Conservation (phyloP, 2,113 vertebrate species). For the Perca flavescens region DNA sequence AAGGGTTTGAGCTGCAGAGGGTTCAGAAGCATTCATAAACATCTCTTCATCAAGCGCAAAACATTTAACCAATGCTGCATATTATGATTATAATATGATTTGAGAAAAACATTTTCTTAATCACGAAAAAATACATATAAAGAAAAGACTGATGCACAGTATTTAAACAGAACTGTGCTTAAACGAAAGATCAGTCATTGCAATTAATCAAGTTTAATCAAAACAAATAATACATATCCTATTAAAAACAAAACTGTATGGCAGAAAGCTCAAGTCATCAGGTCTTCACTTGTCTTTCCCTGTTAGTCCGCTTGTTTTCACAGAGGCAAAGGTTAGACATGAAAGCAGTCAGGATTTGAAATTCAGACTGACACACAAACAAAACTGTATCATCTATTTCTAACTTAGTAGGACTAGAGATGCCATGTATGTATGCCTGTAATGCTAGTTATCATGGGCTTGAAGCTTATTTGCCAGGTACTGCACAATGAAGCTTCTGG, state of each 20-base stretch:
- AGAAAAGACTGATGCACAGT: conserved; percentile 12
- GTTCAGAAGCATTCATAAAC: conserved; percentile 59
- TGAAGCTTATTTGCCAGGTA: no score
- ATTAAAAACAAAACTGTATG: conserved; percentile 2
- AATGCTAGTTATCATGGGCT: not conserved
- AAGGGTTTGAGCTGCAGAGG: conserved; percentile 71
- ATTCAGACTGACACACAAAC: not conserved
- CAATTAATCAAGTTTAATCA: not conserved
- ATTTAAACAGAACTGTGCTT: conserved; percentile 15
- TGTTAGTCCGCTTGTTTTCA: conserved; percentile 39
- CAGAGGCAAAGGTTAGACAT: not conserved
- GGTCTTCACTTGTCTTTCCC: conserved; percentile 38
- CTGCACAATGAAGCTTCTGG: not conserved
- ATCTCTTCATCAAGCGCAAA: conserved; percentile 47
- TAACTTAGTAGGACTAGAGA: not conserved
- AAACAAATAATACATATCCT: not conserved
- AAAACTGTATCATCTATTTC: not conserved
- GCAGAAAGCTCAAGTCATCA: conserved; percentile 54
- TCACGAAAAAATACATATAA: not conserved
- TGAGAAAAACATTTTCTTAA: conserved; percentile 3
- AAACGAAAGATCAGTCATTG: not conserved
- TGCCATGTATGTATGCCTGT: not conserved
- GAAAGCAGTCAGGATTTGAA: not conserved
- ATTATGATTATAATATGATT: conserved; percentile 19
- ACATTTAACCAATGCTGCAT: conserved; percentile 29